Conservation (phyloP, 2,113 vertebrate species). For the Mesembrinibis cayennensis region DNA sequence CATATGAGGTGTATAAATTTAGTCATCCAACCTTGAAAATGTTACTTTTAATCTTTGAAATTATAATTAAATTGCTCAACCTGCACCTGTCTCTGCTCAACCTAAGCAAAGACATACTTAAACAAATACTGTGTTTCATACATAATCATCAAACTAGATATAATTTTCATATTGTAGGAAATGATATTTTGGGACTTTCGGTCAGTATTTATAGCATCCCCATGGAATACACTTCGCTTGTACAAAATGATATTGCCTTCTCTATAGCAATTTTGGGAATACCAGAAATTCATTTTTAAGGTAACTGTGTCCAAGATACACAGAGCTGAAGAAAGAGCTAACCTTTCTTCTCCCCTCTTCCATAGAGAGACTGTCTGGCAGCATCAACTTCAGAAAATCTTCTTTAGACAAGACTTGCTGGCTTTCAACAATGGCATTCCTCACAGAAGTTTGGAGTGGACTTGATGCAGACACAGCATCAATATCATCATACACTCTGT, state of each 20-base stretch:
- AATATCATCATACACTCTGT: constrained; percentile 82
- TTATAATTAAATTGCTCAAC: not conserved
- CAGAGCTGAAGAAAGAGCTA: constrained; percentile 14
- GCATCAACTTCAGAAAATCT: constrained; percentile 89
- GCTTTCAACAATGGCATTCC: constrained; percentile 72
- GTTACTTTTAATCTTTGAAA: not conserved
- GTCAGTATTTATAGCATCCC: not conserved
- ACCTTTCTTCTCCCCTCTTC: constrained; percentile 89
- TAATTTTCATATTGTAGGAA: not conserved
- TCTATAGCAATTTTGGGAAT: not conserved
- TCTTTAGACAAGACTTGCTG: constrained; percentile 88
- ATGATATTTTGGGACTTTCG: not conserved
- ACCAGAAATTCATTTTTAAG: not conserved
- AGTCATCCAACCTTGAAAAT: not conserved
- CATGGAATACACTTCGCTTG: not conserved
- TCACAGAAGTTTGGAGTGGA: constrained; percentile 74
- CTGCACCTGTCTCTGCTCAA: not conserved
- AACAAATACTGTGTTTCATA: not conserved
- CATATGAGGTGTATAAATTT: not conserved
- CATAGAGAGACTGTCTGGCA: constrained; percentile 81
- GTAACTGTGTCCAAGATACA: not conserved
- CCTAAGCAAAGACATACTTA: not conserved
- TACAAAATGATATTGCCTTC: not conserved
- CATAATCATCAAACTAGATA: not conserved
- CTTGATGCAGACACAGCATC: constrained; percentile 74